Evolutionary conservation across 2,797 vertebrate genomes (phyloP).

Genomic region (Pseudochromis fuscus): DNA sequence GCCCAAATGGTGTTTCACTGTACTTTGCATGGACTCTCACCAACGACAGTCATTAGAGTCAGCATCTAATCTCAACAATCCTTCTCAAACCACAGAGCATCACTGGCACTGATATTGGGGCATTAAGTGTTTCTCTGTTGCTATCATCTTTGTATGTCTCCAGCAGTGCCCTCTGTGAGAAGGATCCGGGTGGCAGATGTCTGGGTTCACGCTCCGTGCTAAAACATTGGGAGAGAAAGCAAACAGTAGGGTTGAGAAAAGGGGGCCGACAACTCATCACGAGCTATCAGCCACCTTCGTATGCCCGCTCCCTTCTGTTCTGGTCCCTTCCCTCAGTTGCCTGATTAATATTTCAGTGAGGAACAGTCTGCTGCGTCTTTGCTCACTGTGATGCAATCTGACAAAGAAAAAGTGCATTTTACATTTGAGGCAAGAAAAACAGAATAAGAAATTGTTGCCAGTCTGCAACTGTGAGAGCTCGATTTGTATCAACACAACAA

Average conservation of each 20-base stretch:
- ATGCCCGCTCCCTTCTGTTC: slow-evolving; percentile 69
- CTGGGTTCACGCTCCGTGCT: slow-evolving; percentile 53
- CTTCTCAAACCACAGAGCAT: background rate
- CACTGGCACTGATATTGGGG: background rate
- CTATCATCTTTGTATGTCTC: slow-evolving; percentile 13
- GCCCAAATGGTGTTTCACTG: background rate
- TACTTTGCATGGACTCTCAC: background rate
- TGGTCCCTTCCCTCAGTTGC: slow-evolving; percentile 53
- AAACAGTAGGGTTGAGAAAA: slow-evolving; percentile 71
- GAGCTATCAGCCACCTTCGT: slow-evolving; percentile 59
- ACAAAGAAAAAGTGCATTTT: slow-evolving; percentile 1
- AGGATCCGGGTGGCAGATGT: slow-evolving; percentile 61
- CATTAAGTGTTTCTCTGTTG: slow-evolving; percentile 10
- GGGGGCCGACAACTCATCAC: slow-evolving; percentile 60
- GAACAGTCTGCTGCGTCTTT: slow-evolving; percentile 40
- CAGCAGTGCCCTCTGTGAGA: background rate
- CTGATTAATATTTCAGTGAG: slow-evolving; percentile 76
- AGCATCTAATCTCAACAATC: background rate
- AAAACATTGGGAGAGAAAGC: slow-evolving; percentile 73
- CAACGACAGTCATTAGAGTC: background rate
- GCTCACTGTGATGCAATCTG: slow-evolving; percentile 34
- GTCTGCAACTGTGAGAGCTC: slow-evolving; percentile 12
- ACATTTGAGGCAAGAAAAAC: slow-evolving; percentile 18
- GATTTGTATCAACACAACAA: slow-evolving; percentile 1
- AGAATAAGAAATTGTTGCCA: slow-evolving; percentile 9